Evolutionary conservation across 2,113 vertebrate species (phyloP), one percentile per base, ranked within the genome.

Genomic region (Ptychochromis oligacanthus): DNA sequence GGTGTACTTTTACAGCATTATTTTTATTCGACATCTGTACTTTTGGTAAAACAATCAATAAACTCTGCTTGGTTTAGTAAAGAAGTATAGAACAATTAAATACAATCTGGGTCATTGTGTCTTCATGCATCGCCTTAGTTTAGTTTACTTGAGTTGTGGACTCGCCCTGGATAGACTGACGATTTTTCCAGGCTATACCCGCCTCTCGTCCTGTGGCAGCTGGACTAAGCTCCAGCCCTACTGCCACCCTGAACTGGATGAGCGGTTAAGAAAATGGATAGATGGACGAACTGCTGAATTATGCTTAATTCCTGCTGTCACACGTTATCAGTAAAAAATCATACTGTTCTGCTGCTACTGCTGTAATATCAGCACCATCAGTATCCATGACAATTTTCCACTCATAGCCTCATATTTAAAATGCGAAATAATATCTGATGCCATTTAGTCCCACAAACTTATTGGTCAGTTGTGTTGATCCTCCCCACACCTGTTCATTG

Each of bases 401-500:
- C n/a, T 65, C 62, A 4, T 22, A 46, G 24, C 62, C 38, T 65
- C 62, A 46, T 14, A 36, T 46, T 52, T 52, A 72, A 72, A 1
- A 31, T 72, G 43, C 65, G 31, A 11, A 6, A 52, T 72, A 1
- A 26, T 6, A 1, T 52, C 65, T 31, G 43, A 13, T 31, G 65
- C 17, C 26, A 52, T 72, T 72, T 52, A 5, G 13, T 6, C 7
- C 9, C 0, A 49, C 20, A n/a, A 72, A 13, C 46, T 14, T 14
- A 72, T 72, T 72, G 67, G 67, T 31, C 52, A 49, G 52, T n/a
- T 72, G 26, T 40, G n/a, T 38, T 28, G 31, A 54, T 46, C 85
- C 62, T 26, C 70, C 89, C 87, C 83, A 60, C 54, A 91, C 49
- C 86, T 86, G 64, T 4, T 17, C 2, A 1, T 14, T 17, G 20